Evolutionary conservation across 2,113 vertebrate genomes (phyloP), one percentile per base, ranked within the genome.

Genomic region (Melospiza melodia): DNA sequence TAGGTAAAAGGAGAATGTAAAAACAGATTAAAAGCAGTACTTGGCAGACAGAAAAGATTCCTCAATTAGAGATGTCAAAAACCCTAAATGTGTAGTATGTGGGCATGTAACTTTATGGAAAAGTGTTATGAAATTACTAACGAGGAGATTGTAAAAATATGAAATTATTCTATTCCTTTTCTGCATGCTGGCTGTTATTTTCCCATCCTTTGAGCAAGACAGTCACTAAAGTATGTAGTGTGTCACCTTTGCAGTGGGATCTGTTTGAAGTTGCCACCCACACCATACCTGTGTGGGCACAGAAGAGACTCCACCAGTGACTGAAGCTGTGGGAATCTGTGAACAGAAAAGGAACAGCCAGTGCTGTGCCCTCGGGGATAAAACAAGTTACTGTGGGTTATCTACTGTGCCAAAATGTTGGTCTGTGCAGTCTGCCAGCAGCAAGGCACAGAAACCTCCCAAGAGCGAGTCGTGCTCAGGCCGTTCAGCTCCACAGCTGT

Each of bases 31-130:
- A 92, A 91, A 81, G 84, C 49, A 91, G 25, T 63, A 44, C 33
- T 82, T 94, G 39, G 65, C 66, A 93, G 81, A 68, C 48, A 72
- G 44, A 92, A 94, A 16, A 84, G 14, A 44, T 84, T 87, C 66
- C 13, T 91, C 66, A 81, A 44, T 82, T 91, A 93, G 58, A 91
- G n/a, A 68, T 83, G 41, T 85, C 67, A 90, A 85, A 94, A 91
- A 58, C 10, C 10, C 52, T 57, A 72, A 72, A 75, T 65, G 58
- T 69, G 31, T 69, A 49, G 10, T 44, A 61, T 24, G 66, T 84
- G 72, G 81, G 66, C 61, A 44, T 4, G 8, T 39, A 91, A 76
- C 51, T 89, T 92, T 15, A 43, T 28, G 17, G 48, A 37, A 78
- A 76, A 44, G 49, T 67, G 33, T 66, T 87, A 89, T 39, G 61